phyloP scores from a whole-genome alignment of 2,797 vertebrate species.

The Cyclopterus lumpus region DNA sequence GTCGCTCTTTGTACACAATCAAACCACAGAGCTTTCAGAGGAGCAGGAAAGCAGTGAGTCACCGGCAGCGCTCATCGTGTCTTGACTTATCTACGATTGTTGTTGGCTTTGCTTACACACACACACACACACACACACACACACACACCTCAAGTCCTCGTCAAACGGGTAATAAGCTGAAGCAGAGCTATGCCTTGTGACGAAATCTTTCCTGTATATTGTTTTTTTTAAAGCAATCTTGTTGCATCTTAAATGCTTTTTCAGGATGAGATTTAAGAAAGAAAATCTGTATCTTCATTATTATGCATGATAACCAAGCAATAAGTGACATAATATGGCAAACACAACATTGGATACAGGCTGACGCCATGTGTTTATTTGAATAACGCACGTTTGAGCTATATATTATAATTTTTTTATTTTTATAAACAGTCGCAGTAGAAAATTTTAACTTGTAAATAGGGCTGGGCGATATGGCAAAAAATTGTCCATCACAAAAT shows the following conservation, averaged over 20 bases:
- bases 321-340: not conserved
- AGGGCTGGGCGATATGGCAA: too few relatives aligned
- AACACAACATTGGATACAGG: not conserved
- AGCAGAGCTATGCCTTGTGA: not conserved
- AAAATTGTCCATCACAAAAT: too few relatives aligned
- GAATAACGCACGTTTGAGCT: not conserved
- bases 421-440: too few relatives aligned
- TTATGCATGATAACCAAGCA: not conserved
- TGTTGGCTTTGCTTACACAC: conserved; percentile 1
- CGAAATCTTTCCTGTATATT: not conserved
- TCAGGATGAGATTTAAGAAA: not conserved
- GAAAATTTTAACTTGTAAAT: too few relatives aligned
- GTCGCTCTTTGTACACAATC: not conserved
- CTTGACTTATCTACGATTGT: not conserved
- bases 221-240: not conserved
- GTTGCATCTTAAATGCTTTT: not conserved
- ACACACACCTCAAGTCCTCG: conserved; percentile 10
- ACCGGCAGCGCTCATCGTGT: conserved; percentile 2
- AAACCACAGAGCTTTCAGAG: not conserved
- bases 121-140: too few relatives aligned
- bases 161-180: conserved; percentile 6
- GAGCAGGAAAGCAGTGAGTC: conserved; percentile 16
- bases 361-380: not conserved
- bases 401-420: too few relatives aligned
- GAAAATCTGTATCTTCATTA: not conserved